Base-by-base conservation (phyloP, 2,113 vertebrate genomes). In the Rafetus swinhoei region DNA sequence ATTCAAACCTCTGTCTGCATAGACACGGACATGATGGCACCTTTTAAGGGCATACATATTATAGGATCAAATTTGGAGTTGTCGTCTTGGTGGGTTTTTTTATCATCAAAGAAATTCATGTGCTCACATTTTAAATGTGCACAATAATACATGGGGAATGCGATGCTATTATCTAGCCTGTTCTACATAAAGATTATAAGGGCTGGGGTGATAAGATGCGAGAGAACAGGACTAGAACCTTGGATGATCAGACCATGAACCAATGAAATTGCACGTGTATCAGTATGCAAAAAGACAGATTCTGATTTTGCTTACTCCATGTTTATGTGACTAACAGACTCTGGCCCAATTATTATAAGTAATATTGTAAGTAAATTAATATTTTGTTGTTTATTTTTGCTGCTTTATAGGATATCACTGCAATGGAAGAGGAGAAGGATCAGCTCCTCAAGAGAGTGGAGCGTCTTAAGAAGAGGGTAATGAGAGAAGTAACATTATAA, bases 361-460 rank as follows among this genome's bases (percentile, higher is more conserved):
- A 2, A 22, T 11, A 35, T 2, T 55, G 50, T 85, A 82, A 86
- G 72, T 19, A 79, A 85, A 84, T 93, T 84, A 90, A 89, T 56
- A 15, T 92, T 72, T 89, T 8, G 94, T 81, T 79, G 18, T 84
- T 55, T 81, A 0, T 85, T 92, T 95, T 91, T 79, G 27, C 72
- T 93, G 22, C 65, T 86, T 96, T 96, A 95, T 97, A 99, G 99
- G 99, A 99, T 96, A 99, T 99, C 80, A 96, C 96, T 94, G 98
- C 98, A 27, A 99, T 99, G 99, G 99, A 99, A 93, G 99, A 99
- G 89, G 99, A 99, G 97, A 99, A 99, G 91, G 99, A 99, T 93
- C 99, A 99, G 95, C 98, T 99, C 27, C 97, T 99, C 95, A 99
- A 99, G 95, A 98, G 99, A 97, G 99, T 99, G 22, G 99, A 99